Conservation (phyloP, 2,888 invertebrate species). For the Dasypolia templi region DNA sequence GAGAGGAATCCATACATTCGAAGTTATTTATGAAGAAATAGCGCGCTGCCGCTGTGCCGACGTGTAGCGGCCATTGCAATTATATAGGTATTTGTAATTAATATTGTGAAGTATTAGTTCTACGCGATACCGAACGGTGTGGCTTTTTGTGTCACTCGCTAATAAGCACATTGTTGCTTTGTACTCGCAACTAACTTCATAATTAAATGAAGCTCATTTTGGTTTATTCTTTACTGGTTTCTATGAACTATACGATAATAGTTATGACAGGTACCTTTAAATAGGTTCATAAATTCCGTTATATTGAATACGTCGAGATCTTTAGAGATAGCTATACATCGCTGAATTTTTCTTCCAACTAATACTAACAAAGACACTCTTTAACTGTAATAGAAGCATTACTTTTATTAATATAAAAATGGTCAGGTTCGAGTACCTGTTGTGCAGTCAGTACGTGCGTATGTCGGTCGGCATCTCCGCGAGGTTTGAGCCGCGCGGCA, state of each 20-base stretch:
- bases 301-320: neutral
- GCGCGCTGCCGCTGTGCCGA: conserved; percentile 53
- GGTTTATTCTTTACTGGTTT: conserved; percentile 12
- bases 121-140: conserved; percentile 65
- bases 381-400: neutral
- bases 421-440: conserved; percentile 13
- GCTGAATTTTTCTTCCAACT: neutral
- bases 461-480: conserved; percentile 58
- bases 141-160: conserved; percentile 62
- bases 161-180: conserved; percentile 41
- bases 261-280: neutral
- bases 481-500: conserved; percentile 75
- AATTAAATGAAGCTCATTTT: conserved; percentile 32
- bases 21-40: conserved; percentile 59
- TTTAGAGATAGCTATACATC: neutral
- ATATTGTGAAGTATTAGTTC: conserved; percentile 69
- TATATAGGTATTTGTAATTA: conserved; percentile 79
- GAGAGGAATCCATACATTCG: conserved; percentile 63
- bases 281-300: neutral
- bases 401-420: too few species aligned
- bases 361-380: neutral
- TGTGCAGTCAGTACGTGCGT: conserved; percentile 60
- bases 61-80: conserved; percentile 73
- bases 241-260: neutral
- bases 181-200: conserved; percentile 39